Conservation (phyloP, 2,113 vertebrate species). For the Phalacrocorax carbo region DNA sequence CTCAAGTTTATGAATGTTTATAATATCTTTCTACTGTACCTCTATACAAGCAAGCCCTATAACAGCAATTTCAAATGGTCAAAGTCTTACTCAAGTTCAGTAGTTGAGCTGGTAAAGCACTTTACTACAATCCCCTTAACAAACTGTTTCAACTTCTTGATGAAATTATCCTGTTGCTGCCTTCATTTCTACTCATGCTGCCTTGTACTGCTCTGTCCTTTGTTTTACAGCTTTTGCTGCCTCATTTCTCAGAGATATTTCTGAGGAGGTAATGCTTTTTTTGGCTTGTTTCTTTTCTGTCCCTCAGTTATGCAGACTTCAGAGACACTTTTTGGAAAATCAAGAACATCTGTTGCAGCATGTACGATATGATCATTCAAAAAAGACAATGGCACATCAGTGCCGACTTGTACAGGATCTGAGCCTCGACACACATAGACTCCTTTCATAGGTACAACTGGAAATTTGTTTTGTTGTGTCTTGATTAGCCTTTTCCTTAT, state of each 20-base stretch:
- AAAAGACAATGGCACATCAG: not conserved
- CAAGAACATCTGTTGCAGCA: not conserved
- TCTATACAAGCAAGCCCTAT: not conserved
- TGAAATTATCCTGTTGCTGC: not conserved
- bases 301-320: not conserved
- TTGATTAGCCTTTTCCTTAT: not conserved
- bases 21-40: not conserved
- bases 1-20: not conserved
- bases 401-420: not conserved
- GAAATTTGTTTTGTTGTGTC: not conserved
- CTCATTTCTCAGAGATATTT: not conserved
- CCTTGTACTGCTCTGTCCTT: not conserved
- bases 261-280: not conserved
- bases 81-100: not conserved
- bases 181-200: not conserved
- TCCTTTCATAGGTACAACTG: not conserved
- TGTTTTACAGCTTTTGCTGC: not conserved
- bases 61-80: not conserved
- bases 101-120: not conserved
- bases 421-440: accelerated
- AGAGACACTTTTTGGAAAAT: not conserved
- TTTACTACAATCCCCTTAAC: not conserved
- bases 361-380: not conserved
- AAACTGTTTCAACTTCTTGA: not conserved
- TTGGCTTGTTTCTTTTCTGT: not conserved